phyloP scores from a whole-genome alignment of 2,797 vertebrate genomes.

The Pempheris klunzingeri region DNA sequence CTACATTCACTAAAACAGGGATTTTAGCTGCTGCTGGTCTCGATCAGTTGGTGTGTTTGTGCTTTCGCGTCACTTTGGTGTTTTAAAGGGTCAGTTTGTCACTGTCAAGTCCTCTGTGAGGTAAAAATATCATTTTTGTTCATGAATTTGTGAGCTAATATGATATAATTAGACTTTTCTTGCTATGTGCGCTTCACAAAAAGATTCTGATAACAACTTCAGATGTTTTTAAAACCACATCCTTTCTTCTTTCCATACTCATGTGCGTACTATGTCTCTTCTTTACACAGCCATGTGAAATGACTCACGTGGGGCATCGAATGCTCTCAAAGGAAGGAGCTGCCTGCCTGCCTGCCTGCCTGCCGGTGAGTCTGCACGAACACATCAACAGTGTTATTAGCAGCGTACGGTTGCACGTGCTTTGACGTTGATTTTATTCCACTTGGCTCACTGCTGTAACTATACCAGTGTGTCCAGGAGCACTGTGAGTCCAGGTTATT shows the following conservation, averaged over 20 bases:
- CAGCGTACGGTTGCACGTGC: neutral
- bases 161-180: neutral
- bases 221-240: neutral
- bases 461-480: slow-evolving; percentile 6
- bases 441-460: neutral
- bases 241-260: neutral
- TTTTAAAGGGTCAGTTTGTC: no score
- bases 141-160: neutral
- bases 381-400: slow-evolving; percentile 21
- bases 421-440: slow-evolving; percentile 24
- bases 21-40: no score
- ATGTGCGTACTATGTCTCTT: neutral
- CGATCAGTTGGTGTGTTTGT: no score
- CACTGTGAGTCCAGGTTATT: slow-evolving; percentile 28
- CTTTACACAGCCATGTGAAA: slow-evolving; percentile 1
- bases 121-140: no score
- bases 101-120: no score
- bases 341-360: slow-evolving; percentile 10
- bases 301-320: neutral
- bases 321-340: slow-evolving; percentile 9
- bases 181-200: neutral
- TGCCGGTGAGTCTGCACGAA: slow-evolving; percentile 6
- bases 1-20: no score
- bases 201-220: neutral
- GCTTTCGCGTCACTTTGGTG: no score